Conservation (phyloP, 2,797 vertebrate genomes). For the Enteromius thamalakanensis region DNA sequence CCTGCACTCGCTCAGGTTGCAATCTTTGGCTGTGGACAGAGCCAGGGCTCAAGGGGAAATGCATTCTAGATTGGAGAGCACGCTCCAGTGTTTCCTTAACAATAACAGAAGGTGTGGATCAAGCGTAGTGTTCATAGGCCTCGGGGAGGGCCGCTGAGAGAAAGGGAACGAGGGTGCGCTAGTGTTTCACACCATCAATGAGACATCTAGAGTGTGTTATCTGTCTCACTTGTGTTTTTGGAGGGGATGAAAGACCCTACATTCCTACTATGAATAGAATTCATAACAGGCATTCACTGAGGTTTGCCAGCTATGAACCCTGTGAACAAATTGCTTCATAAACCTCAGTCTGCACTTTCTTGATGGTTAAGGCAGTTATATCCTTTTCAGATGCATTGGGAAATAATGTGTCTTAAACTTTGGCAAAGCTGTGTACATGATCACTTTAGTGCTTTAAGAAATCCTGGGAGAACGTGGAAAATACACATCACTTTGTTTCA, state of each 20-base stretch:
- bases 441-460: slow-evolving; percentile 8
- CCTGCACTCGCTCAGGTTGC: slow-evolving; percentile 26
- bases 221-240: slow-evolving; percentile 44
- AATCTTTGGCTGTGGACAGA: slow-evolving; percentile 42
- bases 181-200: slow-evolving; percentile 18
- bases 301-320: slow-evolving; percentile 61
- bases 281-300: slow-evolving; percentile 57
- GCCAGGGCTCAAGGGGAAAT: slow-evolving; percentile 38
- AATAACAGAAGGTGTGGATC: slow-evolving; percentile 52
- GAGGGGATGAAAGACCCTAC: slow-evolving; percentile 47
- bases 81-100: slow-evolving; percentile 47
- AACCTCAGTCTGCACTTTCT: slow-evolving; percentile 68
- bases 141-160: slow-evolving; percentile 12
- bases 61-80: slow-evolving; percentile 44
- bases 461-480: neutral
- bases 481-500: neutral
- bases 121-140: slow-evolving; percentile 33
- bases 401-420: slow-evolving; percentile 37
- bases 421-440: slow-evolving; percentile 2
- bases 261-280: slow-evolving; percentile 37
- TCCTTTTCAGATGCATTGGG: slow-evolving; percentile 53
- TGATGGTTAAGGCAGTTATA: slow-evolving; percentile 66
- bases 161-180: neutral
- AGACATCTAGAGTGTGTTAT: slow-evolving; percentile 40
- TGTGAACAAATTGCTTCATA: slow-evolving; percentile 64